A percentile compares a stretch with the other conserved stretches of the same genome.
phyloP scores from a whole-genome alignment of 2,113 vertebrate genomes.

The Ctenomys sociabilis region DNA sequence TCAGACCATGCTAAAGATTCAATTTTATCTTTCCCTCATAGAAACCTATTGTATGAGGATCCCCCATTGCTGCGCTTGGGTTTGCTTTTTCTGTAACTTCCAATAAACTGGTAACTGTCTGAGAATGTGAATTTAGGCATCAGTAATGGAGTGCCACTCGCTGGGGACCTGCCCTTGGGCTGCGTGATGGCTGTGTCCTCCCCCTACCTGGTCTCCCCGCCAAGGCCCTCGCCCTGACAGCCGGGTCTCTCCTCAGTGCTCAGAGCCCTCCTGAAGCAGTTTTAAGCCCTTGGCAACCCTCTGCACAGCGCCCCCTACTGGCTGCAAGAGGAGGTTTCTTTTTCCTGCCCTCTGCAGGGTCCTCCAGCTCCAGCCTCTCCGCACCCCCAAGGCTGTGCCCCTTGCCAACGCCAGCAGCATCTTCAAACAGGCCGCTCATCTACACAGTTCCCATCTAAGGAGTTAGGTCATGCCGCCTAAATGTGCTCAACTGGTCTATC shows the following conservation, averaged over 20 bases:
- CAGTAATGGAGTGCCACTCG: rapidly evolving
- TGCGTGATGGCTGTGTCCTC: rapidly evolving
- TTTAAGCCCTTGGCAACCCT: neutral
- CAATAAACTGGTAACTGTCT: neutral
- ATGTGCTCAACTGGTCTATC: rapidly evolving
- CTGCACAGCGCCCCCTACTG: neutral
- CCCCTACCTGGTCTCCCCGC: neutral
- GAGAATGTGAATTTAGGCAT: neutral
- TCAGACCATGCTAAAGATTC: neutral
- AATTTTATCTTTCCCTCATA: neutral
- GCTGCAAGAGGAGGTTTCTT: neutral
- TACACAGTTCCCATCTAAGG: neutral
- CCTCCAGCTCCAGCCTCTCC: neutral
- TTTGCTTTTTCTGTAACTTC: no score
- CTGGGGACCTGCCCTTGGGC: neutral
- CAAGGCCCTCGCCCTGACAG: neutral
- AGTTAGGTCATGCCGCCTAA: neutral
- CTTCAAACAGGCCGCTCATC: neutral
- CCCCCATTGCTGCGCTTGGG: no score
- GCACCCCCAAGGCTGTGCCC: neutral
- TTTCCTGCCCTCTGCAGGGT: neutral
- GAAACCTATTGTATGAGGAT: neutral
- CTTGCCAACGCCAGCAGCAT: neutral
- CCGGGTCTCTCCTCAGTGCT: neutral
- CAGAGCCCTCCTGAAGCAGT: neutral